Conservation (phyloP, 2,113 vertebrate species). For the Charina bottae region DNA sequence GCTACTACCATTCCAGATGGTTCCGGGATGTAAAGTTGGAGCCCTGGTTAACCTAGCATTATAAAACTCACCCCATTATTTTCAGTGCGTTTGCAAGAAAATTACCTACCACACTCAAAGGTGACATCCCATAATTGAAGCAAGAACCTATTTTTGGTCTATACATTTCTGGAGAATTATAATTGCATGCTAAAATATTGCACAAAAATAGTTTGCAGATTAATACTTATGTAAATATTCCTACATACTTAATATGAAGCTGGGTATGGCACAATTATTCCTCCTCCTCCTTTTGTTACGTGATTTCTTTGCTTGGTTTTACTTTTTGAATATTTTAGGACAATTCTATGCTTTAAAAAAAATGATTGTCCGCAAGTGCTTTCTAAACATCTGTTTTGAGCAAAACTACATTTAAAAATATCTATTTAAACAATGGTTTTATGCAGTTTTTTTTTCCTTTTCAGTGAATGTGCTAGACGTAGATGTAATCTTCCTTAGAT, state of each 20-base stretch:
- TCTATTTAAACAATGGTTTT: neutral
- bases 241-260: neutral
- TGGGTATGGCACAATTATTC: fast-evolving
- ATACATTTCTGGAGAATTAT: neutral
- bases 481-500: neutral
- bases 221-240: neutral
- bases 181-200: neutral
- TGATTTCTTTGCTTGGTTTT: neutral
- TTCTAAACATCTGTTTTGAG: neutral
- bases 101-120: neutral
- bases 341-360: neutral
- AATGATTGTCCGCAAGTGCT: neutral
- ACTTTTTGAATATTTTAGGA: neutral
- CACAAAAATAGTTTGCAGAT: neutral
- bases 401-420: neutral
- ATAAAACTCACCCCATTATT: neutral
- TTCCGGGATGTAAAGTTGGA: neutral
- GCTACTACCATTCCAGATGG: neutral
- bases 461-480: neutral
- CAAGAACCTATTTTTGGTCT: neutral
- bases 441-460: neutral
- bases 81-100: neutral
- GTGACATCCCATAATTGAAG: neutral
- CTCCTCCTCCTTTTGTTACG: neutral
- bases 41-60: neutral